A percentile compares a stretch with the other conserved stretches of the same genome.
phyloP scores from a whole-genome alignment of 2,888 invertebrate genomes.

The Nomada goodeniana region DNA sequence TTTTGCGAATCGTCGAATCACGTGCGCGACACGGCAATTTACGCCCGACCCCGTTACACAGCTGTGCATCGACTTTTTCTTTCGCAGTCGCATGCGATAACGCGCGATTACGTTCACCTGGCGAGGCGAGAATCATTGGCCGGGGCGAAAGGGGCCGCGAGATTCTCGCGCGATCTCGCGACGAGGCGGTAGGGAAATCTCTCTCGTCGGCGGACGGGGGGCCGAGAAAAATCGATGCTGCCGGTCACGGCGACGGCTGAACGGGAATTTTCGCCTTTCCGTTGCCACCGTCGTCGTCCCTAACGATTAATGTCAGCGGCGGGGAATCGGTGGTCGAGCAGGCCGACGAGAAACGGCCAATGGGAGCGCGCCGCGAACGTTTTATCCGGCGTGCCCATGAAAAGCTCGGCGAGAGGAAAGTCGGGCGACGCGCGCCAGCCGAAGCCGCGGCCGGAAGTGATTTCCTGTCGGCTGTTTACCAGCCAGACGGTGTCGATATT shows the following conservation, averaged over 20 bases:
- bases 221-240: constrained; percentile 52
- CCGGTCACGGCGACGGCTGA: constrained; percentile 26
- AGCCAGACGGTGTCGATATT: constrained; percentile 32
- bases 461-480: constrained; percentile 58
- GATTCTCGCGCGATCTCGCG: background rate
- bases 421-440: constrained; percentile 23
- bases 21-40: background rate
- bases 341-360: constrained; percentile 17
- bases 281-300: constrained; percentile 33
- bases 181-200: constrained; percentile 27
- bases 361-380: constrained; percentile 14
- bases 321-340: constrained; percentile 6
- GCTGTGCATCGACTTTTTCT: background rate
- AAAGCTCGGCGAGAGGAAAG: constrained; percentile 55
- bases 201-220: constrained; percentile 15
- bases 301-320: constrained; percentile 41
- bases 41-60: background rate
- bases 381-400: constrained; percentile 40
- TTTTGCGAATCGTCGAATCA: constrained; percentile 34
- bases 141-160: background rate
- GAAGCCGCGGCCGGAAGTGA: constrained; percentile 52
- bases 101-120: background rate
- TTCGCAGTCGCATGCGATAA: too few species aligned
- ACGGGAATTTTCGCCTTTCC: constrained; percentile 46
- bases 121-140: too few species aligned